Evolutionary conservation across 2,113 vertebrate genomes (phyloP).

Genomic region (Turnix velox): DNA sequence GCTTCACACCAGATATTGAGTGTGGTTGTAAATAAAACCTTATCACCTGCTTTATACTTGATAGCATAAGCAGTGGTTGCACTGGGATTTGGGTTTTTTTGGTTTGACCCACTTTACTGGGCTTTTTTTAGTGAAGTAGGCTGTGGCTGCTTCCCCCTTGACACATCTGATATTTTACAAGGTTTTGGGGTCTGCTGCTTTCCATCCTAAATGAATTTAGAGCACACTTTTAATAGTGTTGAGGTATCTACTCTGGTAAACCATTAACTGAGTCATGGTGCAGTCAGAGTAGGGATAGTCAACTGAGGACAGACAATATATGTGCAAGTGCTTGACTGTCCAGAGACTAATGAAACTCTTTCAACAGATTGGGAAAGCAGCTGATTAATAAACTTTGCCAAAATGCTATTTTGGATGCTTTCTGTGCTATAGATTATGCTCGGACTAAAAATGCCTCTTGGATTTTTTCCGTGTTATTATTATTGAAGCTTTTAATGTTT

Average conservation of each 20-base stretch:
- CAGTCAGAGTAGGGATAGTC: background rate
- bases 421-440: background rate
- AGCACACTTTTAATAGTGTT: background rate
- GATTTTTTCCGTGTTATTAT: background rate
- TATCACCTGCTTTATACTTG: background rate
- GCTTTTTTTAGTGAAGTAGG: background rate
- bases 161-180: background rate
- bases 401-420: conserved; percentile 1
- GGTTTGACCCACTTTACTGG: background rate
- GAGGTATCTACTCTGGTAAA: background rate
- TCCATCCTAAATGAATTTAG: background rate
- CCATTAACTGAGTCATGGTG: background rate
- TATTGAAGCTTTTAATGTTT: background rate
- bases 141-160: background rate
- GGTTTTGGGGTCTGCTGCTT: background rate
- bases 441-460: background rate
- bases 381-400: background rate
- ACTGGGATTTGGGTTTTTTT: background rate
- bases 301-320: background rate
- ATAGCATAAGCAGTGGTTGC: background rate
- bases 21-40: conserved; percentile 34
- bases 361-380: background rate
- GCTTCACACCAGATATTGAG: background rate
- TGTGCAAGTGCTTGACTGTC: background rate
- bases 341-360: background rate